A percentile compares a stretch with the other conserved stretches of the same genome.
Evolutionary conservation across 2,888 invertebrate genomes (phyloP).

Genomic region (Caenorhabditis imperialis): DNA sequence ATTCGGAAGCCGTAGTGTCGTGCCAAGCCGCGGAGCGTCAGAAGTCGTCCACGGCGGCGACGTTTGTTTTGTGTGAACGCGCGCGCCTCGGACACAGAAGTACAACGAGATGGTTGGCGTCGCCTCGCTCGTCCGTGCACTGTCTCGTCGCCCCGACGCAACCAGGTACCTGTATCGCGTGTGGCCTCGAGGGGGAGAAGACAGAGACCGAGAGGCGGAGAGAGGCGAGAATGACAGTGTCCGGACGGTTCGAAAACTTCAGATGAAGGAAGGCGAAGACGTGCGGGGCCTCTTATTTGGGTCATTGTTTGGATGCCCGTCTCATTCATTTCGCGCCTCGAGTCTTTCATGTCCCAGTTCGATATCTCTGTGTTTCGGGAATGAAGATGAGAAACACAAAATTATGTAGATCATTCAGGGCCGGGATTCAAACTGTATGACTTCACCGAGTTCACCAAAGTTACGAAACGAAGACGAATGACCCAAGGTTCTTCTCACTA

Average conservation of each 20-base stretch:
- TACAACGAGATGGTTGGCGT: conserved; percentile 36
- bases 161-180: conserved; percentile 48
- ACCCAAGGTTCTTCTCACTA: conserved; percentile 33
- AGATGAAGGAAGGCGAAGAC: neutral
- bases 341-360: conserved; percentile 46
- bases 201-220: conserved; percentile 12
- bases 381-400: too few relatives aligned
- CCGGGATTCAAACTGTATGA: too few relatives aligned
- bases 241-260: conserved; percentile 36
- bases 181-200: conserved; percentile 40
- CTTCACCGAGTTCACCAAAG: too few relatives aligned
- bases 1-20: conserved; percentile 11
- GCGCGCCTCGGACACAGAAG: conserved; percentile 39
- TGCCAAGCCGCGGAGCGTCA: conserved; percentile 18
- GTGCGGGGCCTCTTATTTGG: conserved; percentile 42
- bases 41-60: conserved; percentile 6
- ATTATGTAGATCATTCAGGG: too few relatives aligned
- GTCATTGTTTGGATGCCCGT: conserved; percentile 51
- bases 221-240: conserved; percentile 19
- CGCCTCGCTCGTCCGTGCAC: conserved; percentile 16
- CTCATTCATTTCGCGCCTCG: conserved; percentile 45
- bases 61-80: conserved; percentile 23
- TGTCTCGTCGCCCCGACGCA: conserved; percentile 31
- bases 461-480: conserved; percentile 36
- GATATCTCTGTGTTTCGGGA: too few relatives aligned